Conservation (phyloP, 2,113 vertebrate genomes). For the Trochalopteron elliotii region DNA sequence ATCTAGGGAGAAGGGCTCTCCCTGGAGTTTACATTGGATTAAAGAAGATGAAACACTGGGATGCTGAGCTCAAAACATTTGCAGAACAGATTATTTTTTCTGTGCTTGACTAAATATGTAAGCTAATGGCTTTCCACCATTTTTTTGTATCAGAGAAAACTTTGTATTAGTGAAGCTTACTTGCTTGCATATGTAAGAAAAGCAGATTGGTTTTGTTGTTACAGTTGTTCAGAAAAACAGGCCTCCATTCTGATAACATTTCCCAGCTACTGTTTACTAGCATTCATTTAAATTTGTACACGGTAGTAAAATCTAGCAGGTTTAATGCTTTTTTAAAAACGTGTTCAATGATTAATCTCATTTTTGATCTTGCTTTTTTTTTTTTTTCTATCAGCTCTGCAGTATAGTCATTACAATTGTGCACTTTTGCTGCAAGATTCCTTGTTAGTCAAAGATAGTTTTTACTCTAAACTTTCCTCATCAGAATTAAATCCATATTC, state of each 20-base stretch:
- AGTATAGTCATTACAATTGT: background rate
- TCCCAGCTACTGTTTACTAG: background rate
- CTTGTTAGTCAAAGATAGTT: background rate
- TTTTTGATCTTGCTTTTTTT: background rate
- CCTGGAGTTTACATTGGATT: background rate
- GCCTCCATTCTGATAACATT: background rate
- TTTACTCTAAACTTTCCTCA: background rate
- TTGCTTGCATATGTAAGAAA: background rate
- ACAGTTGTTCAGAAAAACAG: background rate
- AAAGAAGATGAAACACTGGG: background rate
- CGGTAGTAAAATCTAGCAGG: background rate
- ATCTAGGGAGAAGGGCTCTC: background rate
- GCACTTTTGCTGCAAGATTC: fast-evolving
- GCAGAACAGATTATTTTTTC: background rate
- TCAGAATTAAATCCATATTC: background rate
- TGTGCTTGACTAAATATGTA: background rate
- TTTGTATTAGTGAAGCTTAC: background rate
- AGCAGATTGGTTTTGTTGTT: background rate
- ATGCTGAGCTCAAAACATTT: background rate
- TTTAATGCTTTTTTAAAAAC: background rate
- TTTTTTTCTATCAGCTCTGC: background rate
- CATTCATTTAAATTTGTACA: background rate
- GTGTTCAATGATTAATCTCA: background rate
- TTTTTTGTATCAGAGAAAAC: background rate
- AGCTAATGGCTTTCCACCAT: background rate